Base-by-base conservation (phyloP, 2,888 invertebrate species). In the Sericinus montela region DNA sequence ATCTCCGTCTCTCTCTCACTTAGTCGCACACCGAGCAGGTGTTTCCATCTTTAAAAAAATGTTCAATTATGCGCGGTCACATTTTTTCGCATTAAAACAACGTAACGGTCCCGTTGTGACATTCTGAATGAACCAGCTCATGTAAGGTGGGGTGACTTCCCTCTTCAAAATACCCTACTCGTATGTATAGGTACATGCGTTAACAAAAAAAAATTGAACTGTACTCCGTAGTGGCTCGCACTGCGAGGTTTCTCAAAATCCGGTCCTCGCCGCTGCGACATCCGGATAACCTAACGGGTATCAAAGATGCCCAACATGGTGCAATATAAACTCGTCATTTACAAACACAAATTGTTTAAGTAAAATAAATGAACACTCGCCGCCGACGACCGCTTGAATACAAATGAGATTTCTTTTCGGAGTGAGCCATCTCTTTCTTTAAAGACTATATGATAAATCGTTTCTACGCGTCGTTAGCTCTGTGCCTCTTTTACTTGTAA, bases 261-360 rank as follows among this genome's bases (percentile, higher is more conserved):
- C 71, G 65, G 72, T 69, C 63, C 58, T 69, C 67, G 68, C 70
- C 68, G 73, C 68, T 72, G 67, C 75, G 69, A 76, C 75, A 77
- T 76, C 78, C 76, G 78, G 72, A 69, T 67, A 54, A 61, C 45
- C 62, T 79, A 83, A 80, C 79, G 75, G 78, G 58, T 59, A 65
- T 58, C n/a, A 32, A 52, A 55, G 55, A 61, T 61, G 58, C 56
- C 51, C 4, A 43, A 39, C 47, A 55, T 62, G 66, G 69, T 69
- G 75, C 73, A 71, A 72, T 76, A 79, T 75, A 70, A 79, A 79
- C 68, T 72, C 68, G 68, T 73, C 73, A 80, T 80, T 75, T 75
- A 81, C 72, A 81, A 79, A 82, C 74, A 77, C 68, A 77, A 79
- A 81, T 78, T 79, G 79, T 81, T 80, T 72, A 71, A 76, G 71